Evolutionary conservation across 2,113 vertebrate species (phyloP).

Genomic region (Nyctibius bracteatus): DNA sequence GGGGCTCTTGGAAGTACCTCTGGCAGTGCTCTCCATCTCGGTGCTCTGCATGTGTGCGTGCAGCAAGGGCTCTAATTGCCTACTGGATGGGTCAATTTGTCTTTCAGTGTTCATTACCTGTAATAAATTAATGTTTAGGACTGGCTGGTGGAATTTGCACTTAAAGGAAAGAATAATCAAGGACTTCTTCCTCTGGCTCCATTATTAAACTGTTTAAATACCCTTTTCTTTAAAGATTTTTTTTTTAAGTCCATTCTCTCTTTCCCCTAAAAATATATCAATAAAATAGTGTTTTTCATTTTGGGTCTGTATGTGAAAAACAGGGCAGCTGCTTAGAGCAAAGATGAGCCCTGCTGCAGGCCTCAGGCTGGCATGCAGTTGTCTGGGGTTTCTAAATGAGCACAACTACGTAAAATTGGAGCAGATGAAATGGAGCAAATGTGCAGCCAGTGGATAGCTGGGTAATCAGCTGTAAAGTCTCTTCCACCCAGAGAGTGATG

Average conservation of each 20-base stretch:
- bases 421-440: conserved; percentile 15
- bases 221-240: neutral
- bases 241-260: neutral
- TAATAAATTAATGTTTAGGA: conserved; percentile 46
- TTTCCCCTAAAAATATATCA: neutral
- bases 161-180: conserved; percentile 23
- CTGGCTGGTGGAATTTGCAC: conserved; percentile 10
- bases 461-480: neutral
- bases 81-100: conserved; percentile 48
- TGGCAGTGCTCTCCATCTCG: neutral
- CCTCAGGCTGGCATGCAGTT: neutral
- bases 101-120: conserved; percentile 36
- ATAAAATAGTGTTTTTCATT: neutral
- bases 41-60: neutral
- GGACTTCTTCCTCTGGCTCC: neutral
- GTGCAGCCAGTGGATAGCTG: neutral
- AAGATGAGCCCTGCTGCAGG: neutral
- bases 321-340: neutral
- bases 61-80: conserved; percentile 37
- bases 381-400: conserved; percentile 29
- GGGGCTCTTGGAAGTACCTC: neutral
- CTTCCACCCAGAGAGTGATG: neutral
- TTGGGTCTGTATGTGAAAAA: neutral
- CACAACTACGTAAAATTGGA: neutral
- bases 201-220: neutral